Percentiles rank a stretch among this genome's conserved stretches.
Conservation (phyloP, 64 coral and sea anemone species). For the Actinia tenebrosa region DNA sequence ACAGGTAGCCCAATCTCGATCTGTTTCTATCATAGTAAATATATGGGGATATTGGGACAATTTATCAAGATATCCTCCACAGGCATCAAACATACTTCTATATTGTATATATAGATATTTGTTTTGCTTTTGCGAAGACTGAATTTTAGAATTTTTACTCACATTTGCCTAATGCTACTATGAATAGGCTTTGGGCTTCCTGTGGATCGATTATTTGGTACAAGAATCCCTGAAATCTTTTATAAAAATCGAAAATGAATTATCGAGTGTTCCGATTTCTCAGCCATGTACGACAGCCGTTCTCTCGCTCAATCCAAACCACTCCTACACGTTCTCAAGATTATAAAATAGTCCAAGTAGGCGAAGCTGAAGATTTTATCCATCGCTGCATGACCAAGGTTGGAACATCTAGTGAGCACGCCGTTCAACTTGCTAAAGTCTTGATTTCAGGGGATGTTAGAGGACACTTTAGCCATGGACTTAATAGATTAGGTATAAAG, state of each 20-base stretch:
- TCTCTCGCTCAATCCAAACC: conserved; percentile 3
- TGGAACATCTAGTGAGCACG: conserved; percentile 57
- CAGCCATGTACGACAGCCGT: not conserved
- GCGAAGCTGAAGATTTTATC: conserved; percentile 65
- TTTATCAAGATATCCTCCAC: too few species aligned
- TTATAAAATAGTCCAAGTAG: conserved; percentile 55
- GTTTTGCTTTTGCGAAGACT: too few species aligned
- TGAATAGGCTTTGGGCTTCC: too few species aligned
- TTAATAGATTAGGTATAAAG: conserved; percentile 71
- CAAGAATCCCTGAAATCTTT: too few species aligned
- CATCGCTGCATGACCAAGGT: conserved; percentile 75
- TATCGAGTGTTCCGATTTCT: not conserved
- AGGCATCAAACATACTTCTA: too few species aligned
- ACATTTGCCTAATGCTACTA: too few species aligned
- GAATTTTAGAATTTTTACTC: too few species aligned
- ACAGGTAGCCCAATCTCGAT: too few species aligned
- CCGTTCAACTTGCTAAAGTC: conserved; percentile 52
- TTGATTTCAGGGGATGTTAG: conserved; percentile 65
- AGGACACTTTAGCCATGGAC: conserved; percentile 86
- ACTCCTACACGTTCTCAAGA: not conserved
- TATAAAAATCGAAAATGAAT: not conserved
- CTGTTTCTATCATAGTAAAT: too few species aligned
- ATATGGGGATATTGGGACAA: too few species aligned
- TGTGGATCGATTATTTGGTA: too few species aligned
- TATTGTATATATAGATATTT: too few species aligned